phyloP scores from a whole-genome alignment of 2,888 invertebrate species.

The Nemoura dubitans region DNA sequence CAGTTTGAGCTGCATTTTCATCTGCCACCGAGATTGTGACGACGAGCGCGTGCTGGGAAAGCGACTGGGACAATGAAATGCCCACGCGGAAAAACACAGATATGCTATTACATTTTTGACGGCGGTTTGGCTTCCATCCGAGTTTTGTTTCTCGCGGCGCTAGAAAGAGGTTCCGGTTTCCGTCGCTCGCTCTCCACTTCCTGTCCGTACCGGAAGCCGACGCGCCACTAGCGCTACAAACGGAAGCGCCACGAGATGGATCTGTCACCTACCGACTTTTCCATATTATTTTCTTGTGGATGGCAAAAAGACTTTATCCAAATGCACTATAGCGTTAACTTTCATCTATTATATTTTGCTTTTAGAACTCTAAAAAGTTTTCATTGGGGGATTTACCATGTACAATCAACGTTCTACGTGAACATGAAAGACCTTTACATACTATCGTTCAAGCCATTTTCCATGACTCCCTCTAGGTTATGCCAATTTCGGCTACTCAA shows the following conservation, averaged over 20 bases:
- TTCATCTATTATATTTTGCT: neutral
- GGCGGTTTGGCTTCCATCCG: neutral
- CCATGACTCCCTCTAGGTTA: no score
- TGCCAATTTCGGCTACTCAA: no score
- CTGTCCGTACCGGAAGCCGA: constrained; percentile 28
- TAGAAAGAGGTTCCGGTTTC: constrained; percentile 31
- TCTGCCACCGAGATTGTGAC: neutral
- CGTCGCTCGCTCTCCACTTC: constrained; percentile 26
- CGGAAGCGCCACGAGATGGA: constrained; percentile 39
- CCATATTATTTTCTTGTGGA: constrained; percentile 30
- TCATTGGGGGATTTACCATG: no score
- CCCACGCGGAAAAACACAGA: neutral
- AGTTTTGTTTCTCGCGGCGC: constrained; percentile 29
- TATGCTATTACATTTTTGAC: neutral
- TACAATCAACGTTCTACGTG: no score
- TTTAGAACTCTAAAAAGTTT: neutral
- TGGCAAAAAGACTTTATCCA: neutral
- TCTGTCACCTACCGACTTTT: constrained; percentile 39
- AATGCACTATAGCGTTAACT: neutral
- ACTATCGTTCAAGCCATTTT: no score
- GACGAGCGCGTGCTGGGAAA: neutral
- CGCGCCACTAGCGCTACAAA: constrained; percentile 37
- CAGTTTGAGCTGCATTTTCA: neutral
- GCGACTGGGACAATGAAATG: neutral
- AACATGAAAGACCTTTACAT: no score